These are phyloP conservation scores for Gila robusta DNA, from an alignment of 2,797 vertebrate genomes.

Conservation along the genomic window DNA sequence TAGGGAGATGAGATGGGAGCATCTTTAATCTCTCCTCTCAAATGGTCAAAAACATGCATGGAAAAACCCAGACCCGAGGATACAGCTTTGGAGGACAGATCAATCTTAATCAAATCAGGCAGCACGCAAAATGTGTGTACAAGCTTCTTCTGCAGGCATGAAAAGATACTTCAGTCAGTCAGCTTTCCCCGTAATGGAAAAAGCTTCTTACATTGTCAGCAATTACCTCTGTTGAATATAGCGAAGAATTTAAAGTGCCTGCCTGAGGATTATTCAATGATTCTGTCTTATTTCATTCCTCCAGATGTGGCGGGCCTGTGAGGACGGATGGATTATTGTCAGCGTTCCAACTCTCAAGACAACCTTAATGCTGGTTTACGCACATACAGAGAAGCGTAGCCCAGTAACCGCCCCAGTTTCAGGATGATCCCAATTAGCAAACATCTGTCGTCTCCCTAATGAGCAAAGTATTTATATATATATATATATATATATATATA, in stretches of 20 bases:
- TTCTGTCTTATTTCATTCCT: slow-evolving; percentile 57
- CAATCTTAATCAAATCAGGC: slow-evolving; percentile 63
- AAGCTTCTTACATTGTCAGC: slow-evolving; percentile 65
- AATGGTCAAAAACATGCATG: slow-evolving; percentile 72
- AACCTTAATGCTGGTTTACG: slow-evolving; percentile 48
- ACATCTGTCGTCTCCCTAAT: slow-evolving; percentile 60
- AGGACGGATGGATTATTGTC: slow-evolving; percentile 54
- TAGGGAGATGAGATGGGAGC: slow-evolving; percentile 57
- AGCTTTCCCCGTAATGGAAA: slow-evolving; percentile 61
- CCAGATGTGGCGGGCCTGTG: slow-evolving; percentile 60
- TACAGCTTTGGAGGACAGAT: slow-evolving; percentile 61
- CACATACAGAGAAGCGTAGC: slow-evolving; percentile 49
- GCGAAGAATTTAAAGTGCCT: slow-evolving; percentile 58
- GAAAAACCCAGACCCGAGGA: slow-evolving; percentile 63
- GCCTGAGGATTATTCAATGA: slow-evolving; percentile 54
- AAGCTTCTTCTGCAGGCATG: slow-evolving; percentile 56
- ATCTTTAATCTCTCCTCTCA: slow-evolving; percentile 72
- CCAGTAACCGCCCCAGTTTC: slow-evolving; percentile 60
- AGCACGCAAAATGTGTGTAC: slow-evolving; percentile 53
- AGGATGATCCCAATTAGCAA: slow-evolving; percentile 62
- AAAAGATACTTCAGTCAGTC: slow-evolving; percentile 61
- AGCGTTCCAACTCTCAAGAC: slow-evolving; percentile 27
- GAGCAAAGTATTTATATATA: slow-evolving; percentile 58
- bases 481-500: slow-evolving; percentile 55
- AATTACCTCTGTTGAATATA: slow-evolving; percentile 61